These are phyloP conservation scores for Tauraco erythrolophus DNA, from an alignment of 2,113 vertebrate genomes.

Conservation along the genomic window DNA sequence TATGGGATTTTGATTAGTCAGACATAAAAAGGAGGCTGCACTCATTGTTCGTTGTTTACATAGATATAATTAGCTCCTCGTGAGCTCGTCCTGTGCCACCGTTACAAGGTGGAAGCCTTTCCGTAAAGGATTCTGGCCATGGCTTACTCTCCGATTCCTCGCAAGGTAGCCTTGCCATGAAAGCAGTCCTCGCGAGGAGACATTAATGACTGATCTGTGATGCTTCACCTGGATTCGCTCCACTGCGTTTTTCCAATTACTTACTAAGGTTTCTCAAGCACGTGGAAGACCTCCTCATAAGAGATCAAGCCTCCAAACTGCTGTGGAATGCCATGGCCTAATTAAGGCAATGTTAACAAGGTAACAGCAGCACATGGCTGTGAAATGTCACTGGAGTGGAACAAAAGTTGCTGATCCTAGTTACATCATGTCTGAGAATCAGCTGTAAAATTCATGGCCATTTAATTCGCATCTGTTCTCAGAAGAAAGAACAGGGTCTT, in stretches of 20 bases:
- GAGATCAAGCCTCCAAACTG: neutral
- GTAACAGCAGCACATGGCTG: neutral
- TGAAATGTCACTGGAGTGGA: neutral
- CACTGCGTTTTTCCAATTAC: neutral
- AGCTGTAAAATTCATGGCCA: neutral
- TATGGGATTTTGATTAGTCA: neutral
- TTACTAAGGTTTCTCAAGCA: neutral
- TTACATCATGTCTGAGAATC: neutral
- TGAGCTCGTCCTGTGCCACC: neutral
- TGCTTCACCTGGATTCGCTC: neutral
- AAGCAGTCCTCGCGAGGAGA: neutral
- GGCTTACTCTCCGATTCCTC: neutral
- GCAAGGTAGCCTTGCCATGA: neutral
- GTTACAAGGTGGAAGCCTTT: neutral
- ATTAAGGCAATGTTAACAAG: neutral
- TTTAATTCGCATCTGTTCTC: neutral
- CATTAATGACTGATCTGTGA: neutral
- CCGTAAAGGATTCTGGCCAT: neutral
- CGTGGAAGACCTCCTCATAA: neutral
- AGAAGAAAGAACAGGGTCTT: neutral
- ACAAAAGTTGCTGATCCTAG: neutral
- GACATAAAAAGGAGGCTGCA: neutral
- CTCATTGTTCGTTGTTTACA: neutral
- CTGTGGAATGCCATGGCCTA: neutral
- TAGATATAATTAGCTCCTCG: rapidly evolving